Conservation (phyloP, 2,113 vertebrate genomes). For the Cebidichthys violaceus region DNA sequence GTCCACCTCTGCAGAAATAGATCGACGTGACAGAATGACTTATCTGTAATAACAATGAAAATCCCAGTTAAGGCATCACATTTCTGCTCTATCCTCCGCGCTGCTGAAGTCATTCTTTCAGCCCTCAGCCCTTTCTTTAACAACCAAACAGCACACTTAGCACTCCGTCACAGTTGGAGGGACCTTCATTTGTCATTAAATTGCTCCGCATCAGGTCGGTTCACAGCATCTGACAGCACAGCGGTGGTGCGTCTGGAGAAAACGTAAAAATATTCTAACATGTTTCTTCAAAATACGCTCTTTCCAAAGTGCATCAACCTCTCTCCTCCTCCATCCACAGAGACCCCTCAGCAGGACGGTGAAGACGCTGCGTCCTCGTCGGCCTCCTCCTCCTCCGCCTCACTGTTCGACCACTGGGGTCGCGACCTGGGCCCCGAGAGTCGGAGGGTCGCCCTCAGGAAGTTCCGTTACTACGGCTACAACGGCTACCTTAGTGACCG, state of each 20-base stretch:
- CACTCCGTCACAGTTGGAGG: neutral
- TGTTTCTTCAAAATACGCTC: neutral
- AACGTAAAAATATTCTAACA: neutral
- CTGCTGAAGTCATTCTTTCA: slow-evolving; percentile 40
- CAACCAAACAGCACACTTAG: neutral
- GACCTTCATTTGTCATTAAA: slow-evolving; percentile 16
- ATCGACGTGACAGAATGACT: neutral
- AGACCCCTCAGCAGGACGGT: slow-evolving; percentile 88
- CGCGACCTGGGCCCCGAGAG: slow-evolving; percentile 92
- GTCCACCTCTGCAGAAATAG: too few species aligned
- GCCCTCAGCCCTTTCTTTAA: slow-evolving; percentile 32
- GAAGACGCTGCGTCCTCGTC: slow-evolving; percentile 79
- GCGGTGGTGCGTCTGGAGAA: neutral
- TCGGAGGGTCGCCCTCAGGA: slow-evolving; percentile 88
- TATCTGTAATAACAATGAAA: neutral
- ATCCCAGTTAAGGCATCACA: neutral
- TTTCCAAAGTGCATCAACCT: neutral
- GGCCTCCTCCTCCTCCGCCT: slow-evolving; percentile 83
- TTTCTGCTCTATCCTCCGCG: neutral
- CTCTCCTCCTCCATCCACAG: slow-evolving; percentile 67
- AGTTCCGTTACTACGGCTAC: slow-evolving; percentile 97
- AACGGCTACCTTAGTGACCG: slow-evolving; percentile 97
- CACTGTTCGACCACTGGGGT: slow-evolving; percentile 94
- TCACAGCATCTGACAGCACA: neutral
- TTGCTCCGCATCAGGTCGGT: slow-evolving; percentile 2